These are phyloP conservation scores for Calyptomena viridis DNA, from an alignment of 2,113 vertebrate species.

Conservation along the genomic window DNA sequence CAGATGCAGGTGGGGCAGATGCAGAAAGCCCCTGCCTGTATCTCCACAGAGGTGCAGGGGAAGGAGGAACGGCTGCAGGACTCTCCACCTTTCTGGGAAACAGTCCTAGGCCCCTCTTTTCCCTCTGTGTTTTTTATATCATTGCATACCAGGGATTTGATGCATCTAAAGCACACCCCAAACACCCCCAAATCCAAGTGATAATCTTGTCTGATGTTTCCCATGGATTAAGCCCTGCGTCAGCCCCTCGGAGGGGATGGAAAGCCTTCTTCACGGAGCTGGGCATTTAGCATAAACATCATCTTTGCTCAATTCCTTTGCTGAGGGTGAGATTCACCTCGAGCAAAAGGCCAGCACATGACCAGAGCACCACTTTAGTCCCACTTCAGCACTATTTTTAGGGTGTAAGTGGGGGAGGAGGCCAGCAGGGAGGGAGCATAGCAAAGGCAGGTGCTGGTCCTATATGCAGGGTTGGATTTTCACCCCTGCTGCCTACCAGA, in stretches of 20 bases:
- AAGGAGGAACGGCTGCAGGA: neutral
- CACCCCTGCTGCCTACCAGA: neutral
- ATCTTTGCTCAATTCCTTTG: neutral
- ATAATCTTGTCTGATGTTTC: neutral
- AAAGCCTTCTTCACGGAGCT: neutral
- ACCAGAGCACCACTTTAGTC: slow-evolving; percentile 31
- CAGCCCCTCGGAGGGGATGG: neutral
- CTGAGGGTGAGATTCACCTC: neutral
- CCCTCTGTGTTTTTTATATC: neutral
- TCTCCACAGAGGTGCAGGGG: neutral
- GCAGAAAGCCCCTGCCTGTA: neutral
- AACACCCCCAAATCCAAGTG: neutral
- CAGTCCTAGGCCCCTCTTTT: neutral
- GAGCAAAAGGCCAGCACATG: slow-evolving; percentile 46
- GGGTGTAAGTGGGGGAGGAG: slow-evolving; percentile 39
- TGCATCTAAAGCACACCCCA: neutral
- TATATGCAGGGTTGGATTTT: neutral
- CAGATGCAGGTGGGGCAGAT: neutral
- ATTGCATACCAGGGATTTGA: neutral
- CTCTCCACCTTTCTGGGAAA: neutral
- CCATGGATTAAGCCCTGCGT: neutral
- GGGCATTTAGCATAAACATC: neutral
- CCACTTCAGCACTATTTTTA: slow-evolving; percentile 63
- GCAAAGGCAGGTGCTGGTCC: slow-evolving; percentile 38
- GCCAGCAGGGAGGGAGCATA: neutral